These are phyloP conservation scores for Hydrocynus forskahlii DNA, from an alignment of 2,797 vertebrate genomes.

Conservation along the genomic window DNA sequence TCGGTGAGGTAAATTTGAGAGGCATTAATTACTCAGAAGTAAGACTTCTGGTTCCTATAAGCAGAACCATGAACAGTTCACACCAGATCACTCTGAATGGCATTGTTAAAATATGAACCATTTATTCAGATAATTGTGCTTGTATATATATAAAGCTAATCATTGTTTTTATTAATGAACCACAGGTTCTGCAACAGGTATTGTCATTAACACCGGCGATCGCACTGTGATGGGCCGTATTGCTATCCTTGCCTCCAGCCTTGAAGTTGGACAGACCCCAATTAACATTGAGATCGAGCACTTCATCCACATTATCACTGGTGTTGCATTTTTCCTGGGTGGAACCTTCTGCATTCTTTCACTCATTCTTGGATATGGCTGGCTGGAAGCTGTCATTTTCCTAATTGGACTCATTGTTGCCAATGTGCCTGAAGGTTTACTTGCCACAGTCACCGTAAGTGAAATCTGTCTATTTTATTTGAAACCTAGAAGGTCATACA, in stretches of 20 bases:
- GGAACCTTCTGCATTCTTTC: conserved; percentile 92
- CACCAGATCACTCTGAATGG: no score
- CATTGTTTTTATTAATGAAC: neutral
- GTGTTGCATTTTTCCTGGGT: conserved; percentile 93
- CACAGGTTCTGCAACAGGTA: conserved; percentile 89
- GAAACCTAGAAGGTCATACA: neutral
- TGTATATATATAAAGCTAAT: no score
- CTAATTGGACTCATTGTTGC: conserved; percentile 90
- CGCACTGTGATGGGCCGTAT: conserved; percentile 98
- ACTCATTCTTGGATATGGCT: conserved; percentile 89
- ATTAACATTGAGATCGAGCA: conserved; percentile 93
- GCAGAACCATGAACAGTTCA: neutral
- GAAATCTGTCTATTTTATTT: neutral
- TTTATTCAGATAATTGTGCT: neutral
- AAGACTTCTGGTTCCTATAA: neutral
- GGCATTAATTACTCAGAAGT: neutral
- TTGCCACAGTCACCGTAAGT: conserved; percentile 88
- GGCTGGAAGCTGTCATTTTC: conserved; percentile 89
- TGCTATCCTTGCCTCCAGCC: conserved; percentile 89
- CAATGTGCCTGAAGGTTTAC: conserved; percentile 88
- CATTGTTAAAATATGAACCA: neutral
- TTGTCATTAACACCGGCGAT: conserved; percentile 94
- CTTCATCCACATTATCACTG: conserved; percentile 96
- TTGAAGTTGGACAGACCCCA: conserved; percentile 92
- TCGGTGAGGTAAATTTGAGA: neutral